A percentile compares a stretch with the other conserved stretches of the same genome.
These are phyloP conservation scores for Aphodius granarius DNA, from an alignment of 2,888 invertebrate species.

Conservation along the genomic window DNA sequence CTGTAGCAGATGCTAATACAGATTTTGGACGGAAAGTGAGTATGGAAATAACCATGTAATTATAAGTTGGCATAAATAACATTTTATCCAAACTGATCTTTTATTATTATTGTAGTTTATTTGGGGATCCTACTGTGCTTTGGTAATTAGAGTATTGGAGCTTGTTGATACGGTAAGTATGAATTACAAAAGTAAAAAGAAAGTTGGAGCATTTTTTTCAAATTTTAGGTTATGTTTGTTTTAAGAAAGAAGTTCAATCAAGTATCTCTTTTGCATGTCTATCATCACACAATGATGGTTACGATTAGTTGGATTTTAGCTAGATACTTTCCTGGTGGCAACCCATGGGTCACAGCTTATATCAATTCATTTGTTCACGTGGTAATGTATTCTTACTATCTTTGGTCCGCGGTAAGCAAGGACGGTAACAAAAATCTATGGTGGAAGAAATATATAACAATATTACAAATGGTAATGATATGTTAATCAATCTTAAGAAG, in stretches of 20 bases:
- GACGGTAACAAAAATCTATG: constrained; percentile 84
- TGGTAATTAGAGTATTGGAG: not conserved
- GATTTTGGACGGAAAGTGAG: not conserved
- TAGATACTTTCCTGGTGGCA: not conserved
- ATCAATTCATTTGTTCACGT: constrained; percentile 95
- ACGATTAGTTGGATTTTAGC: not conserved
- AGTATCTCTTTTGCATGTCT: not conserved
- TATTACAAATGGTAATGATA: constrained; percentile 81
- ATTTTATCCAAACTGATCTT: not conserved
- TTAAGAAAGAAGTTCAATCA: constrained; percentile 1
- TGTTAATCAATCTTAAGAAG: too few species aligned
- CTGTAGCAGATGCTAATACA: not conserved
- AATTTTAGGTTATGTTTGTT: not conserved
- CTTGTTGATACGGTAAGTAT: not conserved
- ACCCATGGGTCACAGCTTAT: constrained; percentile 74
- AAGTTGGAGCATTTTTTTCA: too few species aligned
- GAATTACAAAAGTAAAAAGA: too few species aligned
- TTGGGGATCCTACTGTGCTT: not conserved
- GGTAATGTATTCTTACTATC: constrained; percentile 92
- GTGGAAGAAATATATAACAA: constrained; percentile 94
- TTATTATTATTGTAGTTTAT: not conserved
- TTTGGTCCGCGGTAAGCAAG: constrained; percentile 87
- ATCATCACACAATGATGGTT: constrained; percentile 6
- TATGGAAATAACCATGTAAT: not conserved
- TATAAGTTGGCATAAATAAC: not conserved